phyloP scores from a whole-genome alignment of 2,888 invertebrate genomes.

The Apodemia duryi region DNA sequence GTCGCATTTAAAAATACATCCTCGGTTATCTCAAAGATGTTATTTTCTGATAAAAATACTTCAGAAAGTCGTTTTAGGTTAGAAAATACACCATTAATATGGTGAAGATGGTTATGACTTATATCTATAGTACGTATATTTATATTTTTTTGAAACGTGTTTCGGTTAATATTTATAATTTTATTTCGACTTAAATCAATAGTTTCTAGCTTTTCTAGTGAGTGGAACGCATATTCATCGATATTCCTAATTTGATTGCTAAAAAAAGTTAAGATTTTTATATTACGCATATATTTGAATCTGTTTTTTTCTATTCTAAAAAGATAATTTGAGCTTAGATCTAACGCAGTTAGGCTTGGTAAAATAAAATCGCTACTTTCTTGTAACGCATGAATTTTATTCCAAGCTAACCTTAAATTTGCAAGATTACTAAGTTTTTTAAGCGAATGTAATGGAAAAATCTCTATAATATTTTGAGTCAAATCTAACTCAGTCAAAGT shows the following conservation, averaged over 20 bases:
- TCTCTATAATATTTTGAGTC: constrained; percentile 90
- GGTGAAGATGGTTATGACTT: constrained; percentile 93
- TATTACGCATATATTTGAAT: constrained; percentile 88
- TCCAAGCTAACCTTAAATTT: constrained; percentile 87
- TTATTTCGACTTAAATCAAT: constrained; percentile 94
- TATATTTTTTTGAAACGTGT: constrained; percentile 87
- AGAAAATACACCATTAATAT: constrained; percentile 90
- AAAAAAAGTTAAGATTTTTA: constrained; percentile 89
- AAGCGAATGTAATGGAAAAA: constrained; percentile 89
- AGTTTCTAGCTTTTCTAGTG: constrained; percentile 86
- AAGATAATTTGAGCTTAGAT: constrained; percentile 92
- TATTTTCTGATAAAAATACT: constrained; percentile 92
- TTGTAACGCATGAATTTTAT: constrained; percentile 88
- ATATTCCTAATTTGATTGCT: constrained; percentile 90
- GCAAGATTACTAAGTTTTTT: constrained; percentile 85
- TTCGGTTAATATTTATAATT: constrained; percentile 85
- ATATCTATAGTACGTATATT: constrained; percentile 90
- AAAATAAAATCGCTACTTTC: constrained; percentile 85
- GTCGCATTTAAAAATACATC: constrained; percentile 89
- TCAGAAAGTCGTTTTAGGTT: constrained; percentile 89
- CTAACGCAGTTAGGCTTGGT: constrained; percentile 86
- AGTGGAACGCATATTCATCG: constrained; percentile 87
- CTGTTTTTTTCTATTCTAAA: constrained; percentile 86
- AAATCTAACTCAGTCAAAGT: constrained; percentile 90
- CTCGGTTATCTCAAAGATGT: constrained; percentile 89